Conservation (phyloP, 1,140 invertebrate genomes). For the Heliconius hewitsoni region DNA sequence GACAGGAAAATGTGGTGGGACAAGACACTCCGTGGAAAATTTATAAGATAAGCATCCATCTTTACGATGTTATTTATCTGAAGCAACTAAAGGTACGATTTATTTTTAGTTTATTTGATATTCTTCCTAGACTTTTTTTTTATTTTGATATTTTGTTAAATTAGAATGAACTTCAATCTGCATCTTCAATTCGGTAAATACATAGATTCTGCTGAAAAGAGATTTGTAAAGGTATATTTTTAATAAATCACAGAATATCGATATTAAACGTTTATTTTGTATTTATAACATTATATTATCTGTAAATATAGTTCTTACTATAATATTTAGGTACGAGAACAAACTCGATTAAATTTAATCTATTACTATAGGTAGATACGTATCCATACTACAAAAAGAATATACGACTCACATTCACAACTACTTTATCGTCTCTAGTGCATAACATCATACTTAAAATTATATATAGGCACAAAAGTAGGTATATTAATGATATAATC, state of each 20-base stretch:
- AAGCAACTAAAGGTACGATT: no score
- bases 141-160: no score
- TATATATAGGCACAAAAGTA: slow-evolving; percentile 77
- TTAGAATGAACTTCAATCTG: no score
- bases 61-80: no score
- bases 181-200: no score
- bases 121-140: no score
- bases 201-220: no score
- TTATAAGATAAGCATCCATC: no score
- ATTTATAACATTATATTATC: slow-evolving; percentile 81
- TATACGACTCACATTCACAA: slow-evolving; percentile 64
- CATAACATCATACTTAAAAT: slow-evolving; percentile 67
- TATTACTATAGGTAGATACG: slow-evolving; percentile 67
- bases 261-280: slow-evolving; percentile 80
- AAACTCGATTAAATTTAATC: slow-evolving; percentile 73
- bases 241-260: slow-evolving; percentile 17
- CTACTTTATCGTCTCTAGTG: slow-evolving; percentile 61
- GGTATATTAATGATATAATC: slow-evolving; percentile 62
- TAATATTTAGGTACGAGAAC: slow-evolving; percentile 73
- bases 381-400: slow-evolving; percentile 70
- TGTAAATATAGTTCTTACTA: slow-evolving; percentile 80
- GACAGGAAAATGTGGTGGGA: no score
- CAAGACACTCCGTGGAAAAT: no score
- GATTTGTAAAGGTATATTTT: background rate
- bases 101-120: no score